Percentiles rank a stretch among this genome's conserved stretches.
Conservation (phyloP, 2,797 vertebrate species). For the Aythya fuligula region DNA sequence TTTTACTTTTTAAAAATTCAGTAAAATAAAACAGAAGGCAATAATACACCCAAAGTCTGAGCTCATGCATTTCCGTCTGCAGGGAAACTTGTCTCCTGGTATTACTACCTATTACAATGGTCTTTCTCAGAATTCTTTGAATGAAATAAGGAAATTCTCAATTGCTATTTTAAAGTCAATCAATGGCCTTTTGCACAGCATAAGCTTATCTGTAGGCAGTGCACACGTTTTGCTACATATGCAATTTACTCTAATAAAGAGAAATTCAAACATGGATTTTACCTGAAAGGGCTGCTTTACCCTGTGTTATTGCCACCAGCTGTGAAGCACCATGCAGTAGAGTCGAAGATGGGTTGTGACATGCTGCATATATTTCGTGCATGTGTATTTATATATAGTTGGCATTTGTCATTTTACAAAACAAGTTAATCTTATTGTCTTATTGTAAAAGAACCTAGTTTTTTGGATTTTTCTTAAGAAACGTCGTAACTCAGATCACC, state of each 20-base stretch:
- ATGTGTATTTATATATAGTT: not conserved
- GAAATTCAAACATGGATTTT: not conserved
- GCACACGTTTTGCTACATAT: not conserved
- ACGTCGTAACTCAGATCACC: fast-evolving
- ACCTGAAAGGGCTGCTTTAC: not conserved
- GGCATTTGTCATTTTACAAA: not conserved
- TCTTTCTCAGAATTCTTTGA: not conserved
- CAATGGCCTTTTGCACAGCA: not conserved
- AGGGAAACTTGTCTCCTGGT: not conserved
- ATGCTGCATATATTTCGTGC: not conserved
- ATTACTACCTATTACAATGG: not conserved
- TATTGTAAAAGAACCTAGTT: not conserved
- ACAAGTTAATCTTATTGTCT: not conserved
- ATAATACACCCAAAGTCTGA: not conserved
- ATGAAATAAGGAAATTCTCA: not conserved
- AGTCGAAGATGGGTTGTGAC: not conserved
- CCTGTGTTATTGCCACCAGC: not conserved
- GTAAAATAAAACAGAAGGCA: slow-evolving; percentile 20
- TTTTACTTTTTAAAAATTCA: slow-evolving; percentile 36
- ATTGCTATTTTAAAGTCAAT: not conserved
- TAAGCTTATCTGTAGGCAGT: not conserved
- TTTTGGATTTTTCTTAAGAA: not conserved
- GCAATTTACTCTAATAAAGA: not conserved
- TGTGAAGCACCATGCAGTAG: not conserved
- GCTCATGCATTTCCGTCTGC: not conserved